Conservation (phyloP, 2,888 invertebrate genomes). For the Byasa hedistus region DNA sequence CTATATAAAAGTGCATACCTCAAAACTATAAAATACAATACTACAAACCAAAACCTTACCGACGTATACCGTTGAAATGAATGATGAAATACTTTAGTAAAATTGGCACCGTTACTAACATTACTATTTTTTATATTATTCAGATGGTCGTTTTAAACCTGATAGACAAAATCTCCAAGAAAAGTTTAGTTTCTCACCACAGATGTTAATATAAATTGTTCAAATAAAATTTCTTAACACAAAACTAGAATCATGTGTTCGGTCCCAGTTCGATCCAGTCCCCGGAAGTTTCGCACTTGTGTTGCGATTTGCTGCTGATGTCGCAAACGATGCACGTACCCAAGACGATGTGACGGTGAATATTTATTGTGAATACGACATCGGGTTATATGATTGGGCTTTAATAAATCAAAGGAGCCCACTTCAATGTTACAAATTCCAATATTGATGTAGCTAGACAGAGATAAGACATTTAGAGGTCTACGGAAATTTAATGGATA, state of each 20-base stretch:
- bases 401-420: constrained; percentile 5
- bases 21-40: no score
- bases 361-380: constrained; percentile 26
- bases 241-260: constrained; percentile 40
- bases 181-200: constrained; percentile 29
- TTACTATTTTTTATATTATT: no score
- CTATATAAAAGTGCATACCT: no score
- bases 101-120: no score
- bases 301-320: constrained; percentile 30
- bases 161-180: no score
- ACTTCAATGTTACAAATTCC: not conserved
- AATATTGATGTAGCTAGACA: not conserved
- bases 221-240: constrained; percentile 38
- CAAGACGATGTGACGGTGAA: constrained; percentile 27
- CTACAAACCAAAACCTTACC: no score
- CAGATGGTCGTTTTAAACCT: no score
- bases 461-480: no score
- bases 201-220: constrained; percentile 37
- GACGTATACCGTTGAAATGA: no score
- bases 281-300: constrained; percentile 33
- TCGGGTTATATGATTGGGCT: constrained; percentile 15
- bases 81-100: no score
- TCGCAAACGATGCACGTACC: constrained; percentile 27
- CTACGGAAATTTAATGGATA: no score
- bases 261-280: constrained; percentile 37